These are phyloP conservation scores for Brotula barbata DNA, from an alignment of 2,797 vertebrate species.

Conservation along the genomic window DNA sequence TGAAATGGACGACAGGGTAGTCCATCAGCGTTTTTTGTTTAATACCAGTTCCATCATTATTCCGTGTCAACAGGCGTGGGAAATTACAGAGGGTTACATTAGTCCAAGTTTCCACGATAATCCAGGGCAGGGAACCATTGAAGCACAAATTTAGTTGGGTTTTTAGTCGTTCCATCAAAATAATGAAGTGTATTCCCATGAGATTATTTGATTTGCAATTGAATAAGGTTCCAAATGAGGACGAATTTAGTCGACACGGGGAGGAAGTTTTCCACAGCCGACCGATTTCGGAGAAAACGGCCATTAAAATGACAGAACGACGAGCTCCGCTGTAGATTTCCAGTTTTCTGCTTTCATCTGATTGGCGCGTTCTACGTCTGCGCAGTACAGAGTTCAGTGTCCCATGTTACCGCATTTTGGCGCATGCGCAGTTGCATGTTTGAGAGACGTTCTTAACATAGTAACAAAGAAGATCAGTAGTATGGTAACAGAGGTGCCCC, in stretches of 20 bases:
- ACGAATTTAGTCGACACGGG: slow-evolving; percentile 41
- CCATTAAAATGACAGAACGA: slow-evolving; percentile 27
- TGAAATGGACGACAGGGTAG: slow-evolving; percentile 55
- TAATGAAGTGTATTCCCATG: slow-evolving; percentile 66
- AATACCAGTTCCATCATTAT: slow-evolving; percentile 48
- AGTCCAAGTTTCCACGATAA: slow-evolving; percentile 70
- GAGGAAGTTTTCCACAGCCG: slow-evolving; percentile 49
- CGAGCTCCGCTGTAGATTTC: slow-evolving; percentile 33
- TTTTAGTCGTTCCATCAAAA: slow-evolving; percentile 68
- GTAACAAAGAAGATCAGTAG: slow-evolving; percentile 63
- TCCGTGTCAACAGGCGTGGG: slow-evolving; percentile 53
- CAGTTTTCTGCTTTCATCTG: slow-evolving; percentile 52
- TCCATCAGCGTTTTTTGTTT: slow-evolving; percentile 54
- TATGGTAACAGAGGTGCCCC: slow-evolving; percentile 55
- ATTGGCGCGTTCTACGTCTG: slow-evolving; percentile 59
- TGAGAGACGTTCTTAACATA: slow-evolving; percentile 59
- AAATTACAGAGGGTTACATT: slow-evolving; percentile 51
- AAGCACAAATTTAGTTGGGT: slow-evolving; percentile 60
- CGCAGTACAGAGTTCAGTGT: slow-evolving; percentile 25
- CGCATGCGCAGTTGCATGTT: slow-evolving; percentile 66
- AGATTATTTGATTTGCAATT: slow-evolving; percentile 64
- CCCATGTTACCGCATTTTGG: slow-evolving; percentile 72
- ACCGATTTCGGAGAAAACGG: slow-evolving; percentile 28
- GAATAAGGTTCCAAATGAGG: slow-evolving; percentile 60
- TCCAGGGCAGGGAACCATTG: slow-evolving; percentile 64